These are phyloP conservation scores for Alectoris magna DNA, from an alignment of 2,797 vertebrate species.

Conservation along the genomic window DNA sequence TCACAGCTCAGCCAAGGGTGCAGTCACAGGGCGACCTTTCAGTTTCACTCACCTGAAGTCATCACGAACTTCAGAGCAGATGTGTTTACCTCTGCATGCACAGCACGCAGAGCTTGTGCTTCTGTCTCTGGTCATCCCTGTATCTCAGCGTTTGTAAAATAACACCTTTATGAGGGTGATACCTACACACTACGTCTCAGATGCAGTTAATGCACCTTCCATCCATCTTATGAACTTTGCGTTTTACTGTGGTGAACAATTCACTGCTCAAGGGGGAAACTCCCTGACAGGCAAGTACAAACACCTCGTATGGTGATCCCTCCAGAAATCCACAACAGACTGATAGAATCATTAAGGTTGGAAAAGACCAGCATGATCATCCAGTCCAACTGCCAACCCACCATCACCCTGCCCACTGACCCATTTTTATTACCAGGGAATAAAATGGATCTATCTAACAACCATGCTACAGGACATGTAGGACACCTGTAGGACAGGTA, in stretches of 20 bases:
- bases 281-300: not conserved
- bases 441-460: not conserved
- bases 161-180: not conserved
- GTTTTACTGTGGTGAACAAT: not conserved
- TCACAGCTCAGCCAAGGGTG: not conserved
- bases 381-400: no score
- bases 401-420: no score
- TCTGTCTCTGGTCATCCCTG: not conserved
- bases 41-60: not conserved
- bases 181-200: fast-evolving
- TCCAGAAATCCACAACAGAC: not conserved
- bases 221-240: not conserved
- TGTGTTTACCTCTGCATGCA: fast-evolving
- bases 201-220: not conserved
- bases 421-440: not conserved
- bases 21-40: not conserved
- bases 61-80: not conserved
- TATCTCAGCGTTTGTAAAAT: not conserved
- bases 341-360: no score
- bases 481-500: not conserved
- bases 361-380: no score
- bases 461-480: not conserved
- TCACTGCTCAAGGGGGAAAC: not conserved
- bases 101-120: not conserved
- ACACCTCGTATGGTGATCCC: not conserved